These are phyloP conservation scores for Nemotelus pantherinus DNA, from an alignment of 2,888 invertebrate species.

Conservation along the genomic window DNA sequence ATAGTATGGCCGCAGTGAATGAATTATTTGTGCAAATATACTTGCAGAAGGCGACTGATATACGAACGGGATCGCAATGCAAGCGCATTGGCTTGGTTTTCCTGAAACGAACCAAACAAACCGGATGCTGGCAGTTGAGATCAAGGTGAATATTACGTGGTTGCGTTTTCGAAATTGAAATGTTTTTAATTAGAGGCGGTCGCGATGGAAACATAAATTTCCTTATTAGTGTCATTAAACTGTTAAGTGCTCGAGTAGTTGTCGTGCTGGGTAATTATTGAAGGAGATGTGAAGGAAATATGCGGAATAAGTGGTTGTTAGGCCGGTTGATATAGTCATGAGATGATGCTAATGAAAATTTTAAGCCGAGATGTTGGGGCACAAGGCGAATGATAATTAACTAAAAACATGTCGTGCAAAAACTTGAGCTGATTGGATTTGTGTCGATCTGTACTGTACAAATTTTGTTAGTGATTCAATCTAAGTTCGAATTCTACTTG, in stretches of 20 bases:
- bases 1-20: background rate
- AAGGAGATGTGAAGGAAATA: no score
- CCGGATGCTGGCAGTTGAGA: background rate
- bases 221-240: conserved; percentile 16
- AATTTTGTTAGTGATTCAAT: no score
- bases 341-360: no score
- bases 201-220: conserved; percentile 11
- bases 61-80: background rate
- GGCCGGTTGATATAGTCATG: no score
- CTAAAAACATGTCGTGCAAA: no score
- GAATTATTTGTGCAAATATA: background rate
- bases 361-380: no score
- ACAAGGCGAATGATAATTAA: no score
- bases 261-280: background rate
- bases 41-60: background rate
- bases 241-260: conserved; percentile 14
- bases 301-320: no score
- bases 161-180: conserved; percentile 1
- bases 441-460: no score
- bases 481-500: no score
- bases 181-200: conserved; percentile 10
- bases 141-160: conserved; percentile 8
- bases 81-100: no score
- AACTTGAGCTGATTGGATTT: no score
- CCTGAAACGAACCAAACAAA: background rate